Evolutionary conservation across 2,113 vertebrate genomes (phyloP).

Genomic region (Onychostruthus taczanowskii): DNA sequence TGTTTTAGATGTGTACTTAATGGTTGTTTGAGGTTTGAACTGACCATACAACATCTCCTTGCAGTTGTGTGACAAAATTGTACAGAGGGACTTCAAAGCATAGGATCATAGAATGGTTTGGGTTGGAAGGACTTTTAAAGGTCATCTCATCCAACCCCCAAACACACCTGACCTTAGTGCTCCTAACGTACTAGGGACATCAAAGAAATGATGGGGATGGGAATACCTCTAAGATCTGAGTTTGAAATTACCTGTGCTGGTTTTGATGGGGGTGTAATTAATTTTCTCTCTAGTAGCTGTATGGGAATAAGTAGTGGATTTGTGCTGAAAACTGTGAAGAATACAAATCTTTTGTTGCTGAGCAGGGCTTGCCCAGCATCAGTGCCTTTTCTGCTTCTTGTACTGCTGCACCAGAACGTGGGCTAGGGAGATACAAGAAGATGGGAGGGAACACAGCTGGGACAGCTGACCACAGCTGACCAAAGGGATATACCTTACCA

Average conservation of each 20-base stretch:
- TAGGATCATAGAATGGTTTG: neutral
- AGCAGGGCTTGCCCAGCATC: neutral
- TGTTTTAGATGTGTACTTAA: neutral
- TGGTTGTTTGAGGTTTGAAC: neutral
- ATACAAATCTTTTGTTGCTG: neutral
- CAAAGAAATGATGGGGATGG: neutral
- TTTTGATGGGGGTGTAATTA: neutral
- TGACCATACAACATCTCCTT: neutral
- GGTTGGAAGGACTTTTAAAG: neutral
- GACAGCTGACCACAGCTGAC: neutral
- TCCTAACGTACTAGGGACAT: neutral
- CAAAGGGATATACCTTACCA: neutral
- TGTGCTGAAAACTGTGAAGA: neutral
- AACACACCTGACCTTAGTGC: neutral
- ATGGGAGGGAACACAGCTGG: neutral
- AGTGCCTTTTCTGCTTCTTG: neutral
- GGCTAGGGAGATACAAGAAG: neutral
- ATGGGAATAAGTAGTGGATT: neutral
- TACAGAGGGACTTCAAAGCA: neutral
- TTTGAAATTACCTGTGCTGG: neutral
- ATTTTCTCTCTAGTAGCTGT: neutral
- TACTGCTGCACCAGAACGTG: neutral
- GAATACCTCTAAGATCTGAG: neutral
- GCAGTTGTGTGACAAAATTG: neutral
- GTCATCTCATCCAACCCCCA: neutral